phyloP scores from a whole-genome alignment of 1,140 invertebrate species.

The Penaeus japonicus region DNA sequence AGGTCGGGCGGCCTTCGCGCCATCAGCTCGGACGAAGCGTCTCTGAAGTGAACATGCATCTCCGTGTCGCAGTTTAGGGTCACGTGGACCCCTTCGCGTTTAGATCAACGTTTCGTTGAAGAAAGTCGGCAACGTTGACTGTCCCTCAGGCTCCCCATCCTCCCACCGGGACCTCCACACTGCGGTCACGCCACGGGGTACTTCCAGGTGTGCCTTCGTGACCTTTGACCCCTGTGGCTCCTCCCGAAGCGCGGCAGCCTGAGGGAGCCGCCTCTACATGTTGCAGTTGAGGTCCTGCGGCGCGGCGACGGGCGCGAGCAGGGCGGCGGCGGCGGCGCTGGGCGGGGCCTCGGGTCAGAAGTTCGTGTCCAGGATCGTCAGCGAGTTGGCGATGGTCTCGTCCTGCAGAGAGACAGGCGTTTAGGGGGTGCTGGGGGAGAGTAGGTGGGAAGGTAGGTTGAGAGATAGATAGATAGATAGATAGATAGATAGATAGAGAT shows the following conservation, averaged over 20 bases:
- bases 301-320: background rate
- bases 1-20: too few relatives aligned
- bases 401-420: constrained; percentile 7
- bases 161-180: background rate
- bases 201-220: background rate
- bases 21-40: too few relatives aligned
- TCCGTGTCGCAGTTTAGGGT: too few relatives aligned
- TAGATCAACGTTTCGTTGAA: too few relatives aligned
- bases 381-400: constrained; percentile 51
- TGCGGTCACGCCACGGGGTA: too few relatives aligned
- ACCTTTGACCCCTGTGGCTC: background rate
- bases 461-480: background rate
- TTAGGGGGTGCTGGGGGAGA: background rate
- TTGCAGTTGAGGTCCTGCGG: constrained; percentile 46
- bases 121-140: too few relatives aligned
- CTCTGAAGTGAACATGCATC: too few relatives aligned
- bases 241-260: background rate
- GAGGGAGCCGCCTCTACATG: constrained; percentile 49
- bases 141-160: too few relatives aligned
- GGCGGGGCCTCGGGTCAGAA: constrained; percentile 52
- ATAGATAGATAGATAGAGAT: too few relatives aligned
- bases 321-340: too few relatives aligned
- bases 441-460: background rate
- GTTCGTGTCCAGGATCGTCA: constrained; percentile 50
- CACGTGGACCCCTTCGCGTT: too few relatives aligned